Evolutionary conservation across 2,113 vertebrate genomes (phyloP), one percentile per base, ranked within the genome.

Genomic region (Mesocricetus auratus): DNA sequence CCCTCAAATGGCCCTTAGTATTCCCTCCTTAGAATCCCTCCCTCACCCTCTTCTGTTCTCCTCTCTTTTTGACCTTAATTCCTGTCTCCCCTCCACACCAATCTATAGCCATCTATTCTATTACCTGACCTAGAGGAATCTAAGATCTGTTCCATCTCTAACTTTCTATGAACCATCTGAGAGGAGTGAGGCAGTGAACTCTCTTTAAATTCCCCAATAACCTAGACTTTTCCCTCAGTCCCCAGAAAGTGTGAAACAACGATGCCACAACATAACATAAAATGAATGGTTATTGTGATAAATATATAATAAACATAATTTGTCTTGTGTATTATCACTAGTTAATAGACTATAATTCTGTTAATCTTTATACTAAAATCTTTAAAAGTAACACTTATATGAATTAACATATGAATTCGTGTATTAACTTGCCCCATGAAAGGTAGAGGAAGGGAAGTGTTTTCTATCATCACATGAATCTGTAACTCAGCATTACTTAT

Each of bases 281-380:
- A 94, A 90, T 66, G 15, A 93, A 17, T 53, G 81, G 22, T 36
- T 93, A 42, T 74, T 96, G 71, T 58, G 45, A 92, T 83, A 90
- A 96, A 45, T 33, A 3, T 15, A 85, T 92, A 62, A 68, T n/a
- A n/a, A 64, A 56, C 3, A 22, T 36, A 73, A 10, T 74, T 88
- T 92, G n/a, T 86, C 74, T 90, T 94, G 0, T 5, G 89, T 73
- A 29, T 66, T 93, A n/a, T 90, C 66, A 64, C 73, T 82, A 94
- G 26, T 79, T 73, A 39, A 13, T 91, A 8, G 36, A 53, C 1
- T 64, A 24, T 56, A 42, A n/a, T 47, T 42, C 12, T 89, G 45
- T 33, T 24, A 89, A n/a, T 74, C 53, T 53, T 60, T 10, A 66
- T 3, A 5, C 12, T 75, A 60, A 91, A 71, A 74, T 88, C 83